Conservation (phyloP, 2,888 invertebrate species). For the Eupeodes luniger region DNA sequence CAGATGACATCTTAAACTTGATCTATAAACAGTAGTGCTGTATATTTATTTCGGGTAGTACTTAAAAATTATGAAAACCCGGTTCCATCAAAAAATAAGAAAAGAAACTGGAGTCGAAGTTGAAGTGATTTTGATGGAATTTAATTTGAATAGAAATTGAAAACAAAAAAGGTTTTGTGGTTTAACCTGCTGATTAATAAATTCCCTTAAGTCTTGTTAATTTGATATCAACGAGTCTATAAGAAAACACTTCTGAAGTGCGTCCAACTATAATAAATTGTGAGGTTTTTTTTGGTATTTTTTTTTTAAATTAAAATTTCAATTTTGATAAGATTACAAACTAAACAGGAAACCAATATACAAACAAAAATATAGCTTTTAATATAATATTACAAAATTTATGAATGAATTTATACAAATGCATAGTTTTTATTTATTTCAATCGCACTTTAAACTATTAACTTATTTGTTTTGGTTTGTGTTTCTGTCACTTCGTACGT, state of each 20-base stretch:
- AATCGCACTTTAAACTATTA: not conserved
- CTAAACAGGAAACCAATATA: slow-evolving; percentile 15
- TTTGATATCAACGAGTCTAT: not conserved
- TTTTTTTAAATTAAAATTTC: not conserved
- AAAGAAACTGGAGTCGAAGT: too few species aligned
- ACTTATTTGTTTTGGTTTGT: not conserved
- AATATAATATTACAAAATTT: slow-evolving; percentile 19
- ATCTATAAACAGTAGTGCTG: too few species aligned
- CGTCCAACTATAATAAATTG: not conserved
- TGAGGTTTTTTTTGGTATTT: not conserved
- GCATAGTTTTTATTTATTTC: not conserved
- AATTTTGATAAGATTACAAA: slow-evolving; percentile 42
- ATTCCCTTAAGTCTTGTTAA: not conserved
- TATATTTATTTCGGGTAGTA: too few species aligned
- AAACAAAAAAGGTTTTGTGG: not conserved
- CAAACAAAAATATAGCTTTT: not conserved
- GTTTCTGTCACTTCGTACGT: slow-evolving; percentile 8
- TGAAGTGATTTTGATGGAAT: not conserved
- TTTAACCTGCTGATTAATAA: not conserved
- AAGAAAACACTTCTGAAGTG: not conserved
- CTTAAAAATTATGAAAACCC: too few species aligned
- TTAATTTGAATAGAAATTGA: not conserved
- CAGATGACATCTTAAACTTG: too few species aligned
- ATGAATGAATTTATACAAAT: slow-evolving; percentile 51
- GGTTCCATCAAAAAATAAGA: not conserved